These are phyloP conservation scores for Anisognathus igniventris DNA, from an alignment of 2,797 vertebrate genomes.

Conservation along the genomic window DNA sequence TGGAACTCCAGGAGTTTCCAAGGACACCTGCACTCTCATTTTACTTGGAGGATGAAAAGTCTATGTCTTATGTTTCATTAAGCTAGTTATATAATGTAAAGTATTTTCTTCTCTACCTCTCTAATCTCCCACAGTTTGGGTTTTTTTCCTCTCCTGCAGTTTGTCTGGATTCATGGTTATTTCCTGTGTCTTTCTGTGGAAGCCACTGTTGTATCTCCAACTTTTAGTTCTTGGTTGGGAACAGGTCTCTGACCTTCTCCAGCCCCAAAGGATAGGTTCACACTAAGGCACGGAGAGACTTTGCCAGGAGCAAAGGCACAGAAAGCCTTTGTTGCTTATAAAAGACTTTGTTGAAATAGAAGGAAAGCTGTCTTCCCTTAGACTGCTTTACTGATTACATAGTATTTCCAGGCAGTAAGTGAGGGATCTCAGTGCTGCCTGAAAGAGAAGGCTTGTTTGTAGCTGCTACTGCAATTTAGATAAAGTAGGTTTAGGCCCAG, in stretches of 20 bases:
- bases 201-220: not conserved
- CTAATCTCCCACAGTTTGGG: not conserved
- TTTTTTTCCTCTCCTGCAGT: not conserved
- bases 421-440: not conserved
- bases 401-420: not conserved
- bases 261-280: not conserved
- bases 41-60: not conserved
- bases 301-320: conserved; percentile 40
- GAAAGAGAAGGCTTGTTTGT: conserved; percentile 41
- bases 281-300: not conserved
- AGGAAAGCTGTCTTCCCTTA: conserved; percentile 4
- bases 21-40: not conserved
- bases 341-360: conserved; percentile 36
- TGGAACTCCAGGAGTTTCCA: not conserved
- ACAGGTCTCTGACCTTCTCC: not conserved
- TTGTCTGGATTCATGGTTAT: not conserved
- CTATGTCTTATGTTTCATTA: not conserved
- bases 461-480: conserved; percentile 28
- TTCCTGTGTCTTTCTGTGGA: not conserved
- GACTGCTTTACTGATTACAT: not conserved
- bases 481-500: conserved; percentile 12
- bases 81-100: not conserved
- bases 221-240: not conserved
- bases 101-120: not conserved
- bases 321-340: conserved; percentile 41